These are phyloP conservation scores for Synanceia verrucosa DNA, from an alignment of 2,797 vertebrate species.

Conservation along the genomic window DNA sequence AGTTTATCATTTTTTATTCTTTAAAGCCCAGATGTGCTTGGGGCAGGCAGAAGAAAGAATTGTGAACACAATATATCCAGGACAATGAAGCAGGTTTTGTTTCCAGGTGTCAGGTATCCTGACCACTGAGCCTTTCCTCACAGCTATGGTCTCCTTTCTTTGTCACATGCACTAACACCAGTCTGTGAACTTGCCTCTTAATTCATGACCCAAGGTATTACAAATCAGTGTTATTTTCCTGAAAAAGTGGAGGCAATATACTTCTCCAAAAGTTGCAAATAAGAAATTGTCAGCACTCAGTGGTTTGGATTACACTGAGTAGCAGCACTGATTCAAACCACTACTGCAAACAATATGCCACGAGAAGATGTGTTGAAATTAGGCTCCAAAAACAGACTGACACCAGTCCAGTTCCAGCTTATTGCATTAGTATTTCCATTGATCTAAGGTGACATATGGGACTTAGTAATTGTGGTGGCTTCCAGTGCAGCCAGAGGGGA, in stretches of 20 bases:
- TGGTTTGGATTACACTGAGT: background rate
- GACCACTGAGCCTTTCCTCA: conserved; percentile 34
- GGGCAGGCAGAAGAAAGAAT: background rate
- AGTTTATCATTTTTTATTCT: background rate
- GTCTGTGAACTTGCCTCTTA: conserved; percentile 44
- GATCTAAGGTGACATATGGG: background rate
- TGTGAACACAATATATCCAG: conserved; percentile 39
- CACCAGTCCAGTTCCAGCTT: background rate
- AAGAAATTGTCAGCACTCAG: background rate
- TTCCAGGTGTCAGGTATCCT: conserved; percentile 71
- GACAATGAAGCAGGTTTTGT: conserved; percentile 63
- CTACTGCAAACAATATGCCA: background rate
- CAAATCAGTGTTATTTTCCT: conserved; percentile 16
- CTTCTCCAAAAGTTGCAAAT: background rate
- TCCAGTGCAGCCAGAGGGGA: background rate
- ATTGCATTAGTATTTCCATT: background rate
- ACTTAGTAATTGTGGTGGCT: too few relatives aligned
- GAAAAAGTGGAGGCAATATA: conserved; percentile 7
- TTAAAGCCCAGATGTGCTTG: background rate
- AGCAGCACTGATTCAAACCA: conserved; percentile 23
- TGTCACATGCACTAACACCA: conserved; percentile 35
- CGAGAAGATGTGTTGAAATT: background rate
- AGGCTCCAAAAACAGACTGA: background rate
- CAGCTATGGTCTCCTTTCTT: conserved; percentile 41
- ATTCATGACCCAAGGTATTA: conserved; percentile 24